Percentiles rank a stretch among this genome's conserved stretches.
phyloP scores from a whole-genome alignment of 1,140 invertebrate genomes.

The Hycleus phaleratus region DNA sequence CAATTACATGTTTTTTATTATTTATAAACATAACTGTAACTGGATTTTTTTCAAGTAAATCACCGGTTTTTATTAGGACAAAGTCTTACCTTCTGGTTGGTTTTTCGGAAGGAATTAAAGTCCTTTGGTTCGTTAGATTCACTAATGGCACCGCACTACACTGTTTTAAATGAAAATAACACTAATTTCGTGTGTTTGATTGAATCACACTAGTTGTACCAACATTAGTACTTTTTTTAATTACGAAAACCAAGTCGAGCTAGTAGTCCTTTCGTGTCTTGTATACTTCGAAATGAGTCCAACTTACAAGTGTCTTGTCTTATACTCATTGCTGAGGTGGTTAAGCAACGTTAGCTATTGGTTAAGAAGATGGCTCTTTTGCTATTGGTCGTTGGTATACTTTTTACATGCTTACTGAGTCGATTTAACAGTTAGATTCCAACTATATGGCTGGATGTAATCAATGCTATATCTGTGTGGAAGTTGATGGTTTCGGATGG shows the following conservation, averaged over 20 bases:
- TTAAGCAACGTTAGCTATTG: constrained; percentile 29
- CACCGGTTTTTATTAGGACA: too few species aligned
- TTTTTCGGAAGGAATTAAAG: too few species aligned
- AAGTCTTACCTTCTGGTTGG: too few species aligned
- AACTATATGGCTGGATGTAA: constrained; percentile 1
- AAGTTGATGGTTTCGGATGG: too few species aligned
- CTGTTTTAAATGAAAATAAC: too few species aligned
- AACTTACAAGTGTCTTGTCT: constrained; percentile 32
- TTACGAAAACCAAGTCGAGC: neutral
- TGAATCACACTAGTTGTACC: too few species aligned
- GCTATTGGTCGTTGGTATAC: constrained; percentile 21
- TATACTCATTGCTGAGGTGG: constrained; percentile 26
- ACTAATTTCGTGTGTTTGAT: too few species aligned
- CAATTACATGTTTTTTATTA: constrained; percentile 1
- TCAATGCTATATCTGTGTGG: neutral
- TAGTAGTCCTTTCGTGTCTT: constrained; percentile 15
- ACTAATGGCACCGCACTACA: too few species aligned
- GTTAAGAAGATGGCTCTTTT: constrained; percentile 24
- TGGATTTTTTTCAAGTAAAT: too few species aligned
- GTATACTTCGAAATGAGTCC: constrained; percentile 26
- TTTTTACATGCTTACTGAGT: constrained; percentile 25
- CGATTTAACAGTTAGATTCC: constrained; percentile 27
- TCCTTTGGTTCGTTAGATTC: too few species aligned
- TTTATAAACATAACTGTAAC: neutral
- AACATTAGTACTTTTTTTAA: too few species aligned